phyloP scores from a whole-genome alignment of 2,888 invertebrate genomes.

The Pseudoips prasinana region DNA sequence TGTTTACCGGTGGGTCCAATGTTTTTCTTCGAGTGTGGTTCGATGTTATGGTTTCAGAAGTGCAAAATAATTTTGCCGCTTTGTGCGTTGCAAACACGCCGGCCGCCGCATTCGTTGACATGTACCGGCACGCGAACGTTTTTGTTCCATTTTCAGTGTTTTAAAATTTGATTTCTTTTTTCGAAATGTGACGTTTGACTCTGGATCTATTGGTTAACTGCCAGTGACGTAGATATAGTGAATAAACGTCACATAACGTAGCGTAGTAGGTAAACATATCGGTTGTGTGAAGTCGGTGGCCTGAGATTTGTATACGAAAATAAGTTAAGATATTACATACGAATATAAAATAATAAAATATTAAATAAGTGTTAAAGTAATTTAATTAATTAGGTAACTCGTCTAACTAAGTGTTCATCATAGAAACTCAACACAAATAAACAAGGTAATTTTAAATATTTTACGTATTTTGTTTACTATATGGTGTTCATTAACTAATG shows the following conservation, averaged over 20 bases:
- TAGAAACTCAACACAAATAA: not conserved
- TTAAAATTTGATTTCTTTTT: slow-evolving; percentile 47
- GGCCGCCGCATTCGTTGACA: slow-evolving; percentile 70
- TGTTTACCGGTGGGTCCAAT: slow-evolving; percentile 30
- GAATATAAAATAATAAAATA: slow-evolving; percentile 9
- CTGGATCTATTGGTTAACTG: slow-evolving; percentile 25
- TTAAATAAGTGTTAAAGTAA: slow-evolving; percentile 13
- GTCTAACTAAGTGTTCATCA: slow-evolving; percentile 10
- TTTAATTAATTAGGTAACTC: slow-evolving; percentile 3
- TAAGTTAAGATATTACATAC: slow-evolving; percentile 15
- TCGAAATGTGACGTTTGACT: slow-evolving; percentile 55
- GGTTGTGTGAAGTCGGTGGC: slow-evolving; percentile 38
- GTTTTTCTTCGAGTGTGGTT: slow-evolving; percentile 39
- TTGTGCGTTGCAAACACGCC: slow-evolving; percentile 56
- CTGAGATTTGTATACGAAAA: slow-evolving; percentile 43
- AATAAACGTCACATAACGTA: slow-evolving; percentile 14
- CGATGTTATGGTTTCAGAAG: slow-evolving; percentile 22
- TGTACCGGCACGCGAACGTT: slow-evolving; percentile 77
- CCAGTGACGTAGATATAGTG: slow-evolving; percentile 22
- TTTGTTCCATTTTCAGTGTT: slow-evolving; percentile 63
- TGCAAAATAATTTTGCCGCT: slow-evolving; percentile 45
- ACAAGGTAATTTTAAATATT: slow-evolving; percentile 15
- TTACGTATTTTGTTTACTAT: too few relatives aligned
- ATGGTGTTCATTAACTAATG: too few relatives aligned
- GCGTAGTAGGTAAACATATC: slow-evolving; percentile 27